These are phyloP conservation scores for Protosalanx chinensis DNA, from an alignment of 2,797 vertebrate species.

Conservation along the genomic window DNA sequence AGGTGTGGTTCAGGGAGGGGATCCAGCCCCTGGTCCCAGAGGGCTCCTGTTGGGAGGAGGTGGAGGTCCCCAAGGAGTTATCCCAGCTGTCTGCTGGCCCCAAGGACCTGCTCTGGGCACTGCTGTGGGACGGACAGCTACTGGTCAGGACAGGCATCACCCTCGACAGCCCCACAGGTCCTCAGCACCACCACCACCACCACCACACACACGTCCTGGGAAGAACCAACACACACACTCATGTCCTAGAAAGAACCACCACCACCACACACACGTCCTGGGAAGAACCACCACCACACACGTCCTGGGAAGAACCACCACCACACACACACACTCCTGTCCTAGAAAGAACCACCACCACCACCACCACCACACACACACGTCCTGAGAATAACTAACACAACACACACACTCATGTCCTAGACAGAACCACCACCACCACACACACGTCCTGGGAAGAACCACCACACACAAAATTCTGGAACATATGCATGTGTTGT, in stretches of 20 bases:
- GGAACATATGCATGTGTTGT: background rate
- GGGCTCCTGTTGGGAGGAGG: constrained; percentile 83
- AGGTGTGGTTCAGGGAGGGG: constrained; percentile 94
- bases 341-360: background rate
- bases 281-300: background rate
- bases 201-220: constrained; percentile 46
- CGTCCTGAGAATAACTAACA: no score
- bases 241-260: constrained; percentile 58
- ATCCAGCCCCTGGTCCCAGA: constrained; percentile 90
- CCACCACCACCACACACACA: background rate
- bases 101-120: constrained; percentile 90
- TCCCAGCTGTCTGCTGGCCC: constrained; percentile 91
- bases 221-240: constrained; percentile 37
- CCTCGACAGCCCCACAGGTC: constrained; percentile 86
- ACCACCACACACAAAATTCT: background rate
- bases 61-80: constrained; percentile 84
- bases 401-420: constrained; percentile 62
- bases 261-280: no score
- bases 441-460: background rate
- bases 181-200: background rate
- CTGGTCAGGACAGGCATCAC: constrained; percentile 87
- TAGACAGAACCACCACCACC: background rate
- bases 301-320: no score
- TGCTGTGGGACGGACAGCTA: constrained; percentile 94
- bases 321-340: constrained; percentile 65